Conservation (phyloP, 92 coral and sea anemone genomes). For the Zoanthus sociatus region DNA sequence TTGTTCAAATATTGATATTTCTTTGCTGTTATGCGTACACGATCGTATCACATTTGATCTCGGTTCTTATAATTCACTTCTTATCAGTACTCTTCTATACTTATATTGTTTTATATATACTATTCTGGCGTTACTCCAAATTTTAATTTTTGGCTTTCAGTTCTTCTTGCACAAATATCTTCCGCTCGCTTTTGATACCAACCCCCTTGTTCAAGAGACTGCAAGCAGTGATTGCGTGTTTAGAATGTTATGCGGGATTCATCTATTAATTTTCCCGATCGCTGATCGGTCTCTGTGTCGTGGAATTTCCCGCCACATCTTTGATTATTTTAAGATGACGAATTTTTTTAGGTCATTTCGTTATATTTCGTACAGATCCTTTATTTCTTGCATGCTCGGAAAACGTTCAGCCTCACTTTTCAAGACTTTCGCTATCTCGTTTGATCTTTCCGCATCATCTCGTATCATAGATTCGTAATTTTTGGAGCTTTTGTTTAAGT, state of each 20-base stretch:
- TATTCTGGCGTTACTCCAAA: too few relatives aligned
- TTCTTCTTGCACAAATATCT: too few relatives aligned
- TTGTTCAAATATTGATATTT: neutral
- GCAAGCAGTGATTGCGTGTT: too few relatives aligned
- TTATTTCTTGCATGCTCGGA: neutral
- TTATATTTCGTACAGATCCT: neutral
- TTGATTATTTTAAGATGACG: neutral
- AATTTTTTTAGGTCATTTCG: too few relatives aligned
- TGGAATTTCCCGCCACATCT: neutral
- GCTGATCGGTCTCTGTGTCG: neutral
- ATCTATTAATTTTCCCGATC: neutral
- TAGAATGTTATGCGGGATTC: neutral
- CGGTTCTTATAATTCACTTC: neutral
- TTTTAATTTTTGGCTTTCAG: too few relatives aligned
- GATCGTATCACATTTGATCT: neutral
- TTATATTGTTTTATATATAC: too few relatives aligned
- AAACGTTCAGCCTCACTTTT: neutral
- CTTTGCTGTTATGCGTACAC: neutral
- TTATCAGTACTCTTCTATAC: too few relatives aligned
- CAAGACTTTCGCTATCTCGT: neutral
- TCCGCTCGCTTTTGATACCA: too few relatives aligned
- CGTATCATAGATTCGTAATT: too few relatives aligned
- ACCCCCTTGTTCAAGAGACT: too few relatives aligned
- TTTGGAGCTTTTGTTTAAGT: neutral
- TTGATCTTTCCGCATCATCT: neutral